Evolutionary conservation across 2,888 invertebrate genomes (phyloP).

Genomic region (Drosophila kokeensis): DNA sequence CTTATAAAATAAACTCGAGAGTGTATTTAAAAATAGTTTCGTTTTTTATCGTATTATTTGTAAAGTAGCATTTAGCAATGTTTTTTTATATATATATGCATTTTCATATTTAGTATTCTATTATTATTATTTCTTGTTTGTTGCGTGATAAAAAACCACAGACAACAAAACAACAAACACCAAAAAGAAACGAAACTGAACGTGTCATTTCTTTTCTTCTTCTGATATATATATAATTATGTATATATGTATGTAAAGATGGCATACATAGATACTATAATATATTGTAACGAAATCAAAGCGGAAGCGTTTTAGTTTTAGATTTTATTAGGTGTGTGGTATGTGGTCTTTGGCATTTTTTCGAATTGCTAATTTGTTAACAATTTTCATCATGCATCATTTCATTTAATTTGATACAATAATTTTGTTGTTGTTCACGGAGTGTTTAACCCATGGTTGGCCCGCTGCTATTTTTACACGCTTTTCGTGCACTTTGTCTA

Average conservation of each 20-base stretch:
- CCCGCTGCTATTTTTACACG: slow-evolving; percentile 51
- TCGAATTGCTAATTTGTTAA: slow-evolving; percentile 46
- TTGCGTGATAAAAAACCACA: slow-evolving; percentile 34
- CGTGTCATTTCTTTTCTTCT: slow-evolving; percentile 39
- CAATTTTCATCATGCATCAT: slow-evolving; percentile 22
- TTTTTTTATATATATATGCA: slow-evolving; percentile 15
- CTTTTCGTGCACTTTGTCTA: slow-evolving; percentile 66
- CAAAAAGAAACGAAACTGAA: slow-evolving; percentile 8
- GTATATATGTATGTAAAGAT: slow-evolving; percentile 2
- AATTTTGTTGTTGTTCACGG: slow-evolving; percentile 18
- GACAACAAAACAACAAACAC: slow-evolving; percentile 10
- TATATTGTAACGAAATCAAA: slow-evolving; percentile 31
- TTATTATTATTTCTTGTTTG: slow-evolving; percentile 8
- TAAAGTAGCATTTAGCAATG: slow-evolving; percentile 8
- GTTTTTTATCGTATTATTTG: background rate
- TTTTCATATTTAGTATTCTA: background rate
- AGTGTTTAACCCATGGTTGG: slow-evolving; percentile 47
- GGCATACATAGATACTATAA: slow-evolving; percentile 8
- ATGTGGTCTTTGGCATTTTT: slow-evolving; percentile 28
- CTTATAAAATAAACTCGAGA: background rate
- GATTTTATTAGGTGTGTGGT: slow-evolving; percentile 19
- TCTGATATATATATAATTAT: slow-evolving; percentile 1
- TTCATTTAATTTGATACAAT: slow-evolving; percentile 19
- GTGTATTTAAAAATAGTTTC: slow-evolving; percentile 1
- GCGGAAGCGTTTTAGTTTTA: slow-evolving; percentile 54